phyloP scores from a whole-genome alignment of 2,797 vertebrate genomes.

The Danio choprae region DNA sequence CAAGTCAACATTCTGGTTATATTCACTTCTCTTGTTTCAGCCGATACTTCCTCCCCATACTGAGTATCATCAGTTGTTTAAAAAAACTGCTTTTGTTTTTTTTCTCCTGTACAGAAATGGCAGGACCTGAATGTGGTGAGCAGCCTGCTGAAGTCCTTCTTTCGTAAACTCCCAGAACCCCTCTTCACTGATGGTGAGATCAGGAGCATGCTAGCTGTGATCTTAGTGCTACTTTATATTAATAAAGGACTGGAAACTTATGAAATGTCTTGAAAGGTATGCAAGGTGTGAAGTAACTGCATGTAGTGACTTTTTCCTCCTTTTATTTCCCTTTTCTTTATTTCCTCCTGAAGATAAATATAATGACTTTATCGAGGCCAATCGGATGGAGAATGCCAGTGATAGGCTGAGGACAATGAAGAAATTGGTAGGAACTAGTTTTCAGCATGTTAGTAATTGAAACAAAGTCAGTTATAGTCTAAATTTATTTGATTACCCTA shows the following conservation, averaged over 20 bases:
- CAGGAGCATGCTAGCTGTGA: neutral
- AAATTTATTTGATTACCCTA: too few species aligned
- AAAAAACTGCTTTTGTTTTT: conserved; percentile 6
- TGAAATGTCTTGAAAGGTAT: neutral
- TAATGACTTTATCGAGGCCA: conserved; percentile 96
- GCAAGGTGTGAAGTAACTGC: too few species aligned
- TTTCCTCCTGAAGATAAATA: conserved; percentile 86
- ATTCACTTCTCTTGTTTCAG: conserved; percentile 41
- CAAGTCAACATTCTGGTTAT: neutral
- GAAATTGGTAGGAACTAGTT: conserved; percentile 83
- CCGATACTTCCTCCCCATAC: conserved; percentile 20
- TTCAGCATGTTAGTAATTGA: neutral
- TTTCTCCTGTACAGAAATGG: conserved; percentile 83
- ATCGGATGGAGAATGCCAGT: conserved; percentile 89
- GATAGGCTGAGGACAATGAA: conserved; percentile 92
- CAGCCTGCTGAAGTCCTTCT: conserved; percentile 97
- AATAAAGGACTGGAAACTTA: neutral
- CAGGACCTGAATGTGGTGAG: conserved; percentile 98
- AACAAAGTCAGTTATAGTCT: too few species aligned
- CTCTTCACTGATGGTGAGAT: conserved; percentile 95
- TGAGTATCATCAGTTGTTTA: neutral
- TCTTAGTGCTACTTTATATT: neutral
- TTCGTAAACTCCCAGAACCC: conserved; percentile 95
- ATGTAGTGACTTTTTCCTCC: neutral
- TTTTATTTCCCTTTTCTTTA: conserved; percentile 7